Base-by-base conservation (phyloP, 2,888 invertebrate species). In the Blastobasis adustella region DNA sequence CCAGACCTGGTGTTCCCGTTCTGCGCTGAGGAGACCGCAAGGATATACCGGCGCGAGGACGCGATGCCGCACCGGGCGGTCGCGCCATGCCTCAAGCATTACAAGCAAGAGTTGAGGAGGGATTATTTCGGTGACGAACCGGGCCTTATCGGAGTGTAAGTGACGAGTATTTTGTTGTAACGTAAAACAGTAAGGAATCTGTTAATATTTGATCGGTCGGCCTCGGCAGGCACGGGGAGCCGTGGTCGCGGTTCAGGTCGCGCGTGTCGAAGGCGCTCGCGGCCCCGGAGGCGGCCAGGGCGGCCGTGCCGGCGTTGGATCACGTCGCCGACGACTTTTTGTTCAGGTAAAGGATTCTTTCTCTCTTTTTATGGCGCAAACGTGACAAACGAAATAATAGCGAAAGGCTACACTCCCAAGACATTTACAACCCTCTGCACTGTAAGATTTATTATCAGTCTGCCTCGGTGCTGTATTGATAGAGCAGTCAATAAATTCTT, bases 181-280 rank as follows among this genome's bases (percentile, higher is more conserved):
- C 40, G 6, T 40, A 40, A 40, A 8, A 8, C 40, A 40, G 6
- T 40, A 9, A 8, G 40, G 23, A 23, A 40, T 40, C 9, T 40
- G 6, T 40, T 8, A 40, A 10, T n/a, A 42, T 8, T 42, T 42
- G 42, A 42, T 42, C n/a, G 45, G 49, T 7, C 55, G 36, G 48
- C 47, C 47, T 36, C 10, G 60, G 46, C 79, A 97, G 96, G 58
- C 96, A 96, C 75, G 97, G 96, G 0, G 92, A 93, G 67, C 93
- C 93, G 66, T 97, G 97, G 97, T 94, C 96, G 69, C 90, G 90
- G 60, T 94, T 97, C 72, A 90, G 97, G 58, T 93, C 93, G 53
- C 94, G 94, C 79, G 95, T 96, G 37, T 96, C 96, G 65, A 95
- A 95, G 75, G 92, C 94, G 60, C 90, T 97, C 77, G 90, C 95